Percentiles rank a stretch among this genome's conserved stretches.
Evolutionary conservation across 2,113 vertebrate species (phyloP).

Genomic region (Cavia aperea): DNA sequence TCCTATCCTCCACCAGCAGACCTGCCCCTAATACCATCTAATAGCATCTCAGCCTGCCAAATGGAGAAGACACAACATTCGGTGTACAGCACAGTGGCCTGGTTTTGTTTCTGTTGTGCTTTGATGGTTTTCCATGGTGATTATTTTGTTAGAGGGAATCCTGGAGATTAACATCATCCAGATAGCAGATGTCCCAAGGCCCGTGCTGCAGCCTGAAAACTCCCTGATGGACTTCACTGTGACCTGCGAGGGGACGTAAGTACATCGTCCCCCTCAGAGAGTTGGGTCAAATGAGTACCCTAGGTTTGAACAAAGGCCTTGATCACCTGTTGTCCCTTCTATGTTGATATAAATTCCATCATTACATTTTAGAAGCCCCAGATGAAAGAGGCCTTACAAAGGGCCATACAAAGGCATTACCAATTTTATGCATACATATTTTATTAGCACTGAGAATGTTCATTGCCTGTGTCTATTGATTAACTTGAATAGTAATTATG

Average conservation of each 20-base stretch:
- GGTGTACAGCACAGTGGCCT: neutral
- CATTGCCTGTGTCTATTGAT: neutral
- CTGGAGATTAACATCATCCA: constrained; percentile 75
- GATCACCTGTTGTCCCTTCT: neutral
- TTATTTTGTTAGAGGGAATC: constrained; percentile 80
- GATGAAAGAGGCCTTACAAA: neutral
- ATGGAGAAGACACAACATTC: neutral
- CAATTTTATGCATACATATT: neutral
- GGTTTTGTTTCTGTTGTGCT: neutral
- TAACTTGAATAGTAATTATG: neutral
- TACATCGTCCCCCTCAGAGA: neutral
- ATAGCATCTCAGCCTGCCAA: neutral
- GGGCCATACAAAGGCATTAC: neutral
- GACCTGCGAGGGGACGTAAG: constrained; percentile 89
- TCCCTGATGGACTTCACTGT: constrained; percentile 87
- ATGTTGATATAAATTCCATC: neutral
- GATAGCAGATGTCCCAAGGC: constrained; percentile 75
- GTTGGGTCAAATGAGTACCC: neutral
- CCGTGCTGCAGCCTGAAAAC: constrained; percentile 74
- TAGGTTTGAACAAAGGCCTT: neutral
- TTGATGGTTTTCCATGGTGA: neutral
- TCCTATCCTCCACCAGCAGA: neutral
- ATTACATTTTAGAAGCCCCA: neutral
- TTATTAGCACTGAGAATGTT: neutral
- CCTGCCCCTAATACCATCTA: neutral